Evolutionary conservation across 2,797 vertebrate genomes (phyloP).

Genomic region (Leptoclinus maculatus): DNA sequence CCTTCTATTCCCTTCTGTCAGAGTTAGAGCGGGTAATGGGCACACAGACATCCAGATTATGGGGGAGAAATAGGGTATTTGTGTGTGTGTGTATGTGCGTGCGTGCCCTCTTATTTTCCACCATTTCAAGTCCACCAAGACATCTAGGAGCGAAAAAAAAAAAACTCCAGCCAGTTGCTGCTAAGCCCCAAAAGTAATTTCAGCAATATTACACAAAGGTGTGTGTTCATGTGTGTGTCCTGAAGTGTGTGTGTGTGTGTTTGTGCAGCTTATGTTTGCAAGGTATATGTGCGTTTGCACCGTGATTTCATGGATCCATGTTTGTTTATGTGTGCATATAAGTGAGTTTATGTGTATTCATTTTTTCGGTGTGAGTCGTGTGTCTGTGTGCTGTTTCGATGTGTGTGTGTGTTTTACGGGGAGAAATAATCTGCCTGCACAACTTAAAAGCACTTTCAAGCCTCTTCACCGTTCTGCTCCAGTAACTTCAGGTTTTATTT

Average conservation of each 20-base stretch:
- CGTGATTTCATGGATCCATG: slow-evolving; percentile 17
- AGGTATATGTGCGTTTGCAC: slow-evolving; percentile 13
- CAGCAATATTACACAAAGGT: slow-evolving; percentile 60
- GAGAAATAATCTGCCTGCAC: slow-evolving; percentile 42
- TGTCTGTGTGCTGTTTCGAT: background rate
- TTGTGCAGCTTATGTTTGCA: slow-evolving; percentile 17
- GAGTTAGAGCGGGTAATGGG: slow-evolving; percentile 14
- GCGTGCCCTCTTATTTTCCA: slow-evolving; percentile 37
- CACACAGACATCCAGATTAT: slow-evolving; percentile 29
- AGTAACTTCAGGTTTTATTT: slow-evolving; percentile 58
- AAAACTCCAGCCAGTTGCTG: slow-evolving; percentile 44
- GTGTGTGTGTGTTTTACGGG: slow-evolving; percentile 35
- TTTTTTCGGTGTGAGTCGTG: background rate
- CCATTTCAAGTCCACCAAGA: slow-evolving; percentile 41
- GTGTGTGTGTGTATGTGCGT: slow-evolving; percentile 18
- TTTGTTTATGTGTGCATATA: slow-evolving; percentile 28
- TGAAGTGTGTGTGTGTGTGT: slow-evolving; percentile 2
- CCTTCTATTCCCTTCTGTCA: slow-evolving; percentile 47
- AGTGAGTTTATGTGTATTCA: background rate
- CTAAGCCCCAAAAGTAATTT: slow-evolving; percentile 74
- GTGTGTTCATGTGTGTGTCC: slow-evolving; percentile 11
- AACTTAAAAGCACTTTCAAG: slow-evolving; percentile 74
- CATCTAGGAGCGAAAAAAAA: slow-evolving; percentile 26
- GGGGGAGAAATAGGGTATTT: slow-evolving; percentile 29
- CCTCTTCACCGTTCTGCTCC: slow-evolving; percentile 65